Percentiles rank a stretch among this genome's conserved stretches.
These are phyloP conservation scores for Zingel zingel DNA, from an alignment of 2,113 vertebrate species.

Conservation along the genomic window DNA sequence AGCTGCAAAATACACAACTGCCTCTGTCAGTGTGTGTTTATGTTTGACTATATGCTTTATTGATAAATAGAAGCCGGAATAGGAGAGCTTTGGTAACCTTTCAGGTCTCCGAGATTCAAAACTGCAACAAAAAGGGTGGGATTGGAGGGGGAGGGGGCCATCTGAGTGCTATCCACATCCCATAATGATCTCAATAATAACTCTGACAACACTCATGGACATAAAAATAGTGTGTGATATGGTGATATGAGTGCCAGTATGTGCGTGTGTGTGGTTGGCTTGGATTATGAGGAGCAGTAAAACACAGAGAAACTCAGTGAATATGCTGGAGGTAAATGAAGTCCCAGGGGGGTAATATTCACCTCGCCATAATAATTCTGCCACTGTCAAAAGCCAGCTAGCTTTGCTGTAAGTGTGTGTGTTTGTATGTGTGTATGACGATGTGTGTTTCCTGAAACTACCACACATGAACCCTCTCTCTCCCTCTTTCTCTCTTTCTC, in stretches of 20 bases:
- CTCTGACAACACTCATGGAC: constrained; percentile 80
- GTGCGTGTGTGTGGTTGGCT: constrained; percentile 55
- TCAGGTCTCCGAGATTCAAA: constrained; percentile 67
- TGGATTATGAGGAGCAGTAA: constrained; percentile 86
- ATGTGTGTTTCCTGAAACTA: constrained; percentile 48
- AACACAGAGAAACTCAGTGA: constrained; percentile 84
- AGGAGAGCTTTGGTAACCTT: constrained; percentile 74
- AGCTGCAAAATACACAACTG: constrained; percentile 55
- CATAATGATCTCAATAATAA: constrained; percentile 86
- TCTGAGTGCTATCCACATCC: constrained; percentile 77
- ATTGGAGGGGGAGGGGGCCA: constrained; percentile 30
- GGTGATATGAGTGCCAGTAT: constrained; percentile 63
- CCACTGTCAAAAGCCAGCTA: constrained; percentile 82
- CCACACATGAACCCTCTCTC: constrained; percentile 38
- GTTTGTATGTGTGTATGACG: constrained; percentile 48
- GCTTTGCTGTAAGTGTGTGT: constrained; percentile 71
- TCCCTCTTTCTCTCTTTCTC: neutral
- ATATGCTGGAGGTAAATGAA: constrained; percentile 88
- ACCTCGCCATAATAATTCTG: constrained; percentile 83
- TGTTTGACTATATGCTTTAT: constrained; percentile 62
- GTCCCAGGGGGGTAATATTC: constrained; percentile 85
- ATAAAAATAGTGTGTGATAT: constrained; percentile 80
- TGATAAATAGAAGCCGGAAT: constrained; percentile 67
- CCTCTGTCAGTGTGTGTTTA: constrained; percentile 38
- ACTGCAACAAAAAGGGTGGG: constrained; percentile 64